Evolutionary conservation across 1,140 invertebrate species (phyloP), one percentile per base, ranked within the genome.

Genomic region (Trypoxylus dichotomus): DNA sequence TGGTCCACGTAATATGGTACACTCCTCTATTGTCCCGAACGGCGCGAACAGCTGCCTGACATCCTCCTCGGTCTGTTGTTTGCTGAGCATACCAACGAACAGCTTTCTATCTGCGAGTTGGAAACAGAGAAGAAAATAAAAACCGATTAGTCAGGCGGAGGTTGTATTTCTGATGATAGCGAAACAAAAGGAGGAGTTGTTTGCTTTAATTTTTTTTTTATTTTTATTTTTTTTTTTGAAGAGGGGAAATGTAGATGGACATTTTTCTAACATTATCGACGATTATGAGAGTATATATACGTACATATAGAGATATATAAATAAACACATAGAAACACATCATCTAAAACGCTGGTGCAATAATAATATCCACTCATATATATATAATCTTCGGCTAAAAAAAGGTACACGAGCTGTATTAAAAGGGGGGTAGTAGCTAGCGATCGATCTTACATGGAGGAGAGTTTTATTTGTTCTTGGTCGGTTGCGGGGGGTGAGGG

Each of bases 51-150:
- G 90, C 88, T 97, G 94, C 88, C 96, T 92, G 81, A 99, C 96
- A 94, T 99, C 97, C 85, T 99, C 97, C 92, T 99, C 98, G 82
- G 94, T 96, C 88, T 99, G 97, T 91, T 98, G 96, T 90, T 99
- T 99, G 90, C 96, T 98, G 86, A 99, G 95, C 98, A 99, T 99
- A 87, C 98, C 98, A 90, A 99, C 96, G 91, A 99, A 99, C 90
- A 99, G 93, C 92, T 99, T 99, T 89, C 97, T 92, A 92, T 97
- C 96, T 94, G 92, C 86, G 86, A 60, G 79, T 58, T 79, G 47
- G 81, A 80, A 83, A 80, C 58, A 78, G 78, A 82, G 27, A 76
- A 78, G 37, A 79, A 25, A 73, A 63, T 79, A 71, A 24, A 63
- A 72, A 42, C n/a, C 63, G 47, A 58, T 76, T 68, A 25, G 27